Percentiles rank a stretch among this genome's conserved stretches.
These are phyloP conservation scores for Caranx melampygus DNA, from an alignment of 2,113 vertebrate species.

Conservation along the genomic window DNA sequence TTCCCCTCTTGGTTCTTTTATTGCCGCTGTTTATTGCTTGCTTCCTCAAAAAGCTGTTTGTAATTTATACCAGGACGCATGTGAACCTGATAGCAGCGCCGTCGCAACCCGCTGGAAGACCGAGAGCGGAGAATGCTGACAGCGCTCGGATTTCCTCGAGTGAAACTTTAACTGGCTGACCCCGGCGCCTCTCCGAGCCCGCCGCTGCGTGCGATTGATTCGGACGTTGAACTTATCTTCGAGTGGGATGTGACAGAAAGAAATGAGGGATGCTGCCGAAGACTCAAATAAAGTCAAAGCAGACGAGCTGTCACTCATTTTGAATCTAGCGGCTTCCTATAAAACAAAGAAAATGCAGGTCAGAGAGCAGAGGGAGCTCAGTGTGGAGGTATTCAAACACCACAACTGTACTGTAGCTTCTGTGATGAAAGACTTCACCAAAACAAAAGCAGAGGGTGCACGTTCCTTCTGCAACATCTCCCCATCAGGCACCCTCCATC, in stretches of 20 bases:
- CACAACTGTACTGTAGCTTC: conserved; percentile 5
- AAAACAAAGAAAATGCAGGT: conserved; percentile 17
- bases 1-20: background rate
- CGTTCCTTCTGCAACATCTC: conserved; percentile 65
- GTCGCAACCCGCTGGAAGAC: conserved; percentile 40
- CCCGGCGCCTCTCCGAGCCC: conserved; percentile 9
- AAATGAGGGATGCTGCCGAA: conserved; percentile 6
- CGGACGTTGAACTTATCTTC: conserved; percentile 7
- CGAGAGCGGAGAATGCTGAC: conserved; percentile 66
- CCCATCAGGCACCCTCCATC: conserved; percentile 79
- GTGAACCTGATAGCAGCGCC: conserved; percentile 69
- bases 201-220: conserved; percentile 7
- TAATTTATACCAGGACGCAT: conserved; percentile 69
- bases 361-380: background rate
- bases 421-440: conserved; percentile 44
- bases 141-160: conserved; percentile 58
- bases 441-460: conserved; percentile 63
- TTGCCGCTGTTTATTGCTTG: conserved; percentile 18
- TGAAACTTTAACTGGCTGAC: conserved; percentile 75
- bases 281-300: background rate
- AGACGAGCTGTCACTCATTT: background rate
- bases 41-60: conserved; percentile 51
- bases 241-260: conserved; percentile 11
- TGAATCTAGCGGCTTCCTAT: background rate
- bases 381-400: conserved; percentile 12